Conservation (phyloP, 2,797 vertebrate genomes). For the Myotis pilosus region DNA sequence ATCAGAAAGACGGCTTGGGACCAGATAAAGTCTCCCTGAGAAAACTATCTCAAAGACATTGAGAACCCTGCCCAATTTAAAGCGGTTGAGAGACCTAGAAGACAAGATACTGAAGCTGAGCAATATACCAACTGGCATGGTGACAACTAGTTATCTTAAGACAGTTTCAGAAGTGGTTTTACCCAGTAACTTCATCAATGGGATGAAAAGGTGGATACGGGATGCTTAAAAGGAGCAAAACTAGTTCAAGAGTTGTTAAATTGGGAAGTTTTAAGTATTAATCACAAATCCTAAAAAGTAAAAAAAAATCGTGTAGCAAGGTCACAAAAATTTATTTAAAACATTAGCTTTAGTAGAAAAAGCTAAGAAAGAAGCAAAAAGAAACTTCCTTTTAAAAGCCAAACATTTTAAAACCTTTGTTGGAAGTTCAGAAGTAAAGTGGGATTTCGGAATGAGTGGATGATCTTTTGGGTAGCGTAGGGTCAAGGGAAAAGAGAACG, state of each 20-base stretch:
- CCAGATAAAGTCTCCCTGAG: conserved; percentile 43
- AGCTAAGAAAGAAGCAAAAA: background rate
- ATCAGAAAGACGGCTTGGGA: conserved; percentile 15
- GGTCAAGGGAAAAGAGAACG: conserved; percentile 19
- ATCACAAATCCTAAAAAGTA: background rate
- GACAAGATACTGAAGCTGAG: background rate
- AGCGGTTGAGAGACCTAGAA: conserved; percentile 34
- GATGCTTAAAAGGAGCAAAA: background rate
- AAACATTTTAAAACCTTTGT: conserved; percentile 5
- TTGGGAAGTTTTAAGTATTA: background rate
- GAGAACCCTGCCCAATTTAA: background rate
- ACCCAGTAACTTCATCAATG: background rate
- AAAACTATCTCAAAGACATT: conserved; percentile 24
- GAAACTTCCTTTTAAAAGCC: conserved; percentile 30
- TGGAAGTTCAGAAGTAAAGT: background rate
- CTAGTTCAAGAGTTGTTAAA: background rate
- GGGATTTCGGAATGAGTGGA: conserved; percentile 10
- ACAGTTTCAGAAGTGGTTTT: background rate
- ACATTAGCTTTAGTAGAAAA: background rate
- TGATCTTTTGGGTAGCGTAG: background rate
- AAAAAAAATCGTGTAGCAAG: background rate
- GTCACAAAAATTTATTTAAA: background rate
- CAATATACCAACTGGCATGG: background rate
- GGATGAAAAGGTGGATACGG: background rate
- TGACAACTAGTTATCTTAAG: background rate